Evolutionary conservation across 2,113 vertebrate species (phyloP).

Genomic region (Triplophysa dalaica): DNA sequence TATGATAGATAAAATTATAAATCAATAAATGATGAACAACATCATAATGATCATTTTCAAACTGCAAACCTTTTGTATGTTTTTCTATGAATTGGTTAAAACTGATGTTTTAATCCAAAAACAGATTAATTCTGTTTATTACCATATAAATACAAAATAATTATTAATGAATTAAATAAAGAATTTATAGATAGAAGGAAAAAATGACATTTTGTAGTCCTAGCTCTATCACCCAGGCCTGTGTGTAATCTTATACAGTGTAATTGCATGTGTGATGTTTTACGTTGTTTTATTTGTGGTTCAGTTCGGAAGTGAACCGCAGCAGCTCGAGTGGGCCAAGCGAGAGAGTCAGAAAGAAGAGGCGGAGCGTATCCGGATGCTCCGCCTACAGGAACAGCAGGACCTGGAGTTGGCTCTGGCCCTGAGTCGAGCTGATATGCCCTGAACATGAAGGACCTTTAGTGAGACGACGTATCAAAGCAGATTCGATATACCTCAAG

Average conservation of each 20-base stretch:
- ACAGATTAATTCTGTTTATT: no score
- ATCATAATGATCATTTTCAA: no score
- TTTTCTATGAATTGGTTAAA: no score
- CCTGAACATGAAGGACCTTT: slow-evolving; percentile 70
- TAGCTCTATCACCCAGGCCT: background rate
- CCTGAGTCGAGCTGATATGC: slow-evolving; percentile 90
- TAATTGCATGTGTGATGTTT: slow-evolving; percentile 32
- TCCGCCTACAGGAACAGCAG: slow-evolving; percentile 88
- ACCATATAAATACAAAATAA: no score
- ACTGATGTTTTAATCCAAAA: no score
- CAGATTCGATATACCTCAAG: background rate
- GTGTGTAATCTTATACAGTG: background rate
- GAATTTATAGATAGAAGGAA: no score
- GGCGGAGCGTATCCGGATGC: slow-evolving; percentile 82
- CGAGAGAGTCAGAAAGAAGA: slow-evolving; percentile 89
- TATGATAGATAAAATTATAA: background rate
- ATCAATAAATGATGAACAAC: no score
- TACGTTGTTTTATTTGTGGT: slow-evolving; percentile 4
- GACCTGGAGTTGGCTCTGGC: slow-evolving; percentile 94
- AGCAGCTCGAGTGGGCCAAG: slow-evolving; percentile 95
- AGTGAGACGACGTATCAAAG: background rate
- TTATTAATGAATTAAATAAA: background rate
- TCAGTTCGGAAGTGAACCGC: slow-evolving; percentile 92
- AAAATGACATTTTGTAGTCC: background rate
- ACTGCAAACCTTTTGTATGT: no score